Evolutionary conservation across 2,888 invertebrate genomes (phyloP).

Genomic region (Seladonia tumulorum): DNA sequence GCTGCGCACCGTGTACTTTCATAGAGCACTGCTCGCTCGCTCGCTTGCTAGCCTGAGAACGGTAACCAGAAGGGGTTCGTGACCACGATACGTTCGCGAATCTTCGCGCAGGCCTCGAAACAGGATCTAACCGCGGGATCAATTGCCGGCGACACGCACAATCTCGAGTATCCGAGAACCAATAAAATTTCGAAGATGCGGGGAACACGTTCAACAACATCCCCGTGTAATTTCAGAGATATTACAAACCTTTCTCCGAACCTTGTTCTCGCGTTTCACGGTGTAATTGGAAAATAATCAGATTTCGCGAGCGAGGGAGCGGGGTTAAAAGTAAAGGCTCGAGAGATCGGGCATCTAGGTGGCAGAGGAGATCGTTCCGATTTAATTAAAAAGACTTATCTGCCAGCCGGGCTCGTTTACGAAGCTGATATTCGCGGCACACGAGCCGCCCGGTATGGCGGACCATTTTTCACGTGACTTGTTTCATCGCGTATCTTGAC

Average conservation of each 20-base stretch:
- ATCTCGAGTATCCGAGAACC: neutral
- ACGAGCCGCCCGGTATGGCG: neutral
- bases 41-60: neutral
- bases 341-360: neutral
- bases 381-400: neutral
- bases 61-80: neutral
- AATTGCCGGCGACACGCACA: neutral
- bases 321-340: neutral
- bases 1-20: constrained; percentile 11
- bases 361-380: neutral
- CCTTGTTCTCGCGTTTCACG: neutral
- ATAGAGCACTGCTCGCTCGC: neutral
- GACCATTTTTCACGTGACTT: neutral
- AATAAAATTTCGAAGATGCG: neutral
- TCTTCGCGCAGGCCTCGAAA: neutral
- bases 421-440: neutral
- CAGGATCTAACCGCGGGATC: neutral
- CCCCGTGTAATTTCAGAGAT: neutral
- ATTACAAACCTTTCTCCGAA: neutral
- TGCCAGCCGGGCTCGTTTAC: neutral
- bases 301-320: neutral
- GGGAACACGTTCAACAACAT: neutral
- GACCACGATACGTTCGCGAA: neutral
- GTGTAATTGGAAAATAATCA: neutral
- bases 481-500: constrained; percentile 1